Conservation (phyloP, 1,140 invertebrate genomes). For the Mizuhopecten yessoensis region DNA sequence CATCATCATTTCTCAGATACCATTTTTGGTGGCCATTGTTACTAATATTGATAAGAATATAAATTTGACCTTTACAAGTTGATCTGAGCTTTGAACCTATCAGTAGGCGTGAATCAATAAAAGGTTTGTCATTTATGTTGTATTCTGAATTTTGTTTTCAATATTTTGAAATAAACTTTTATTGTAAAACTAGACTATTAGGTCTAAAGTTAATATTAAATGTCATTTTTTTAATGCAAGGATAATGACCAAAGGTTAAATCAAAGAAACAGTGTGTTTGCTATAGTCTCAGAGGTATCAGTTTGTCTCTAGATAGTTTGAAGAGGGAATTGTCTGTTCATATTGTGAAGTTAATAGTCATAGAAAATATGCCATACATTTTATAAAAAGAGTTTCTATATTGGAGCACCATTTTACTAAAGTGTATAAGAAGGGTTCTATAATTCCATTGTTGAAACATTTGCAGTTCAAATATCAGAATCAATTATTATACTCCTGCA, state of each 20-base stretch:
- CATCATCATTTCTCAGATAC: neutral
- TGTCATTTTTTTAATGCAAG: no score
- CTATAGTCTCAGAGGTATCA: neutral
- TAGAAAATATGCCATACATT: neutral
- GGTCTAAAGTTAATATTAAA: neutral
- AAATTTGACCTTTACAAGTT: neutral
- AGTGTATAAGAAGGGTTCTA: no score
- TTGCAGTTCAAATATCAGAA: no score
- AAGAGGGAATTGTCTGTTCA: neutral
- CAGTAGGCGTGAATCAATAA: neutral
- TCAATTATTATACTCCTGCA: no score
- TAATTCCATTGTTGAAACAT: no score
- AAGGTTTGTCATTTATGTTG: neutral
- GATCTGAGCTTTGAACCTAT: neutral
- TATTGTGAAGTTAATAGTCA: neutral
- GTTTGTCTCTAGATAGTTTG: neutral
- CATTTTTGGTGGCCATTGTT: neutral
- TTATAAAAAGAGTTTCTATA: neutral
- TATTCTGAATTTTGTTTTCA: no score
- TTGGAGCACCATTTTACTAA: no score
- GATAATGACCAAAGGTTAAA: no score
- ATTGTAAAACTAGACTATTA: neutral
- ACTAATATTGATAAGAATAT: neutral
- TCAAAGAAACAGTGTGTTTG: neutral
- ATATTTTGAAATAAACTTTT: no score